Percentiles rank a stretch among this genome's conserved stretches.
These are phyloP conservation scores for Lophura swinhoii DNA, from an alignment of 2,797 vertebrate species.

Conservation along the genomic window DNA sequence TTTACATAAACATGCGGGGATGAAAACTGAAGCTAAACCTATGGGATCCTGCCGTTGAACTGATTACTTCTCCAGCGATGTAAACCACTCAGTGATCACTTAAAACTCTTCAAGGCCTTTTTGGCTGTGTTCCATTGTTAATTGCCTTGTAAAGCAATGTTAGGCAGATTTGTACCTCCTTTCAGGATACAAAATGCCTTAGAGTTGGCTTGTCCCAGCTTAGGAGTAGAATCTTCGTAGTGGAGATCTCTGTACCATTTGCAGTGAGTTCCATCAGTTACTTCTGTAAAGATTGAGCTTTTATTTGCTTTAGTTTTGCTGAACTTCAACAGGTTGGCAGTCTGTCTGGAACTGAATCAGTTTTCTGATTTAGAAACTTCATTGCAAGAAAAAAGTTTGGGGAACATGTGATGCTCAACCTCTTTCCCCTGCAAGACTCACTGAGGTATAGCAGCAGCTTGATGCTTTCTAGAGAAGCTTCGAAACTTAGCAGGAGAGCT, in stretches of 20 bases:
- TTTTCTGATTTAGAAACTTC: not conserved
- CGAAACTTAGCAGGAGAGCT: not conserved
- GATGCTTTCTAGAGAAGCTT: not conserved
- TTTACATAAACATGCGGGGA: not conserved
- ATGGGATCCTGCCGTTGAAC: not conserved
- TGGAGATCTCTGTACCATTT: not conserved
- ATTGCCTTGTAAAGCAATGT: not conserved
- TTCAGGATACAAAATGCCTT: rapidly evolving
- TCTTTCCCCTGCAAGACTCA: not conserved
- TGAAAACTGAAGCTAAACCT: not conserved
- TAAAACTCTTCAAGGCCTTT: not conserved
- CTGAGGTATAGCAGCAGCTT: not conserved
- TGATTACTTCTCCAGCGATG: not conserved
- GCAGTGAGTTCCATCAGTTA: not conserved
- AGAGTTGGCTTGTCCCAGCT: not conserved
- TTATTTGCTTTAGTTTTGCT: not conserved
- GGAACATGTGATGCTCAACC: rapidly evolving
- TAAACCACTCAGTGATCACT: not conserved
- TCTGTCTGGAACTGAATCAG: not conserved
- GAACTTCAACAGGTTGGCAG: not conserved
- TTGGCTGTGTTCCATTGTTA: not conserved
- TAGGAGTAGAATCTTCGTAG: not conserved
- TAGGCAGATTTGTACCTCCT: not conserved
- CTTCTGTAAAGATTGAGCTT: not conserved
- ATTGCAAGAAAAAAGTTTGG: not conserved